phyloP scores from a whole-genome alignment of 2,797 vertebrate genomes.

The Cryptoprocta ferox region DNA sequence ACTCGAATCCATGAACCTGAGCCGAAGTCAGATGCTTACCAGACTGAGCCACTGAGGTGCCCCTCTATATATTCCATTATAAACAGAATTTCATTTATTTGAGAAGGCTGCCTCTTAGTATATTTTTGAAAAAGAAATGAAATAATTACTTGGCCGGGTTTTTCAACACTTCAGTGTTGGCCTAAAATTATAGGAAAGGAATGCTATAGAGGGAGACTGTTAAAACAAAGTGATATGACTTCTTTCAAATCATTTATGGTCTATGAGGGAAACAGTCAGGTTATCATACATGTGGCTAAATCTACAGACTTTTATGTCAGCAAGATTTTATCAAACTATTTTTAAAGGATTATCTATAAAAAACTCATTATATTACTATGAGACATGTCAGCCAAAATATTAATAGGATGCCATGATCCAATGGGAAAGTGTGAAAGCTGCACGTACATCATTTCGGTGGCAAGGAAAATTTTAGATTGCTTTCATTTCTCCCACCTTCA shows the following conservation, averaged over 20 bases:
- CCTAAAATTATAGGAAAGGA: neutral
- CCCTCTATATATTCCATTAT: neutral
- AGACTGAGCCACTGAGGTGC: no score
- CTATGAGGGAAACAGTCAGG: neutral
- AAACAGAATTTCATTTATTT: conserved; percentile 32
- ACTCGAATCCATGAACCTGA: no score
- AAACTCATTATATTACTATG: neutral
- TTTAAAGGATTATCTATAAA: conserved; percentile 10
- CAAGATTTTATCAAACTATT: neutral
- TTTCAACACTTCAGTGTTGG: neutral
- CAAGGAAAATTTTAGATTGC: conserved; percentile 66
- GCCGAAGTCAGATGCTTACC: no score
- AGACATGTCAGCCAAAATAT: conserved; percentile 44
- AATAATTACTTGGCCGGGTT: neutral
- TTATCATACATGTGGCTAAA: neutral
- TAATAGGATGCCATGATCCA: neutral
- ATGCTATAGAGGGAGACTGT: neutral
- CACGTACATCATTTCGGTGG: neutral
- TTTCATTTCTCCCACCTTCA: conserved; percentile 53
- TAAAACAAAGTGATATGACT: neutral
- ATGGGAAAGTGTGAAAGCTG: conserved; percentile 20
- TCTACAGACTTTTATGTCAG: neutral
- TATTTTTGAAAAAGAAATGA: conserved; percentile 35
- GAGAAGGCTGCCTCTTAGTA: neutral
- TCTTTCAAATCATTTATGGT: neutral